A percentile compares a stretch with the other conserved stretches of the same genome.
Evolutionary conservation across 1,140 invertebrate genomes (phyloP).

Genomic region (Trichonephila clavata): DNA sequence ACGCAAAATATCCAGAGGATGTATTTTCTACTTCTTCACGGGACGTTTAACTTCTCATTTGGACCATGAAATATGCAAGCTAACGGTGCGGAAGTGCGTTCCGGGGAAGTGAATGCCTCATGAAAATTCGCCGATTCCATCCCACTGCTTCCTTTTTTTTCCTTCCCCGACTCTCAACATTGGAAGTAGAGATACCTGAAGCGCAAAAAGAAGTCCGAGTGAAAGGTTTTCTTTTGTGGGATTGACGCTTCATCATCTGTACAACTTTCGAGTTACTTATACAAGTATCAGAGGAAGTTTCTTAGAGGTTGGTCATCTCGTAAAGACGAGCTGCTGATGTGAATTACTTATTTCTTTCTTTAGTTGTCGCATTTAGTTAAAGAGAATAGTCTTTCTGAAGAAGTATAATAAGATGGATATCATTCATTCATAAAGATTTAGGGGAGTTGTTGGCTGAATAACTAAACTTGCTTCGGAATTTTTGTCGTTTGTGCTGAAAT

Average conservation of each 20-base stretch:
- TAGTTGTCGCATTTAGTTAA: not conserved
- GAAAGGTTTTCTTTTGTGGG: slow-evolving; percentile 27
- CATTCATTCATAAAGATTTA: no score
- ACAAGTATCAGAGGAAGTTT: not conserved
- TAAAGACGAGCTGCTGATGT: not conserved
- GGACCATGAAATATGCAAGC: slow-evolving; percentile 72
- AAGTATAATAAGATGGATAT: no score
- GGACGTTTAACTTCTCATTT: slow-evolving; percentile 73
- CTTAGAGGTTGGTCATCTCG: not conserved
- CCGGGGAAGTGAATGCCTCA: slow-evolving; percentile 54
- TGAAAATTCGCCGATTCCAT: slow-evolving; percentile 48
- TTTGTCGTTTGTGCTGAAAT: no score
- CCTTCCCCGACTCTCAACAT: not conserved
- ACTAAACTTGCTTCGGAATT: no score
- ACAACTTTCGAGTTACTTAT: not conserved
- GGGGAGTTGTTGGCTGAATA: no score
- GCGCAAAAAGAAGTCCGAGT: slow-evolving; percentile 12
- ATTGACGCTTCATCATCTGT: slow-evolving; percentile 19
- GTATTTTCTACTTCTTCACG: slow-evolving; percentile 55
- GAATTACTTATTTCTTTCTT: not conserved
- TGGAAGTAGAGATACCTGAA: slow-evolving; percentile 6
- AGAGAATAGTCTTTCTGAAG: no score
- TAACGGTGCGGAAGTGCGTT: slow-evolving; percentile 63
- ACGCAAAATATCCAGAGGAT: slow-evolving; percentile 34
- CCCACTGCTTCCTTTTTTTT: not conserved